phyloP scores from a whole-genome alignment of 1,140 invertebrate species.

The Homalodisca vitripennis region DNA sequence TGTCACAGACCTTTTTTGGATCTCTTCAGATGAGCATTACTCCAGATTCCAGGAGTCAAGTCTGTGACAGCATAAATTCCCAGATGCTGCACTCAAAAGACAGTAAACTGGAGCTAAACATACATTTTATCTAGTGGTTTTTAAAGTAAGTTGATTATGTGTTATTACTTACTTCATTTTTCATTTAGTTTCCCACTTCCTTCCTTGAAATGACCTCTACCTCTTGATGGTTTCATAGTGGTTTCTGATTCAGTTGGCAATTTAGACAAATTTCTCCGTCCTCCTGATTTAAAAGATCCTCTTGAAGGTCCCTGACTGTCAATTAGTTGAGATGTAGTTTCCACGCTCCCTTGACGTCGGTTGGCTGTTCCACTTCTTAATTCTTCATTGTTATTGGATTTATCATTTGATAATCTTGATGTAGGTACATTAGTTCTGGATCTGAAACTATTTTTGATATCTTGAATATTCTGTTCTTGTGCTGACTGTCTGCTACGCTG shows the following conservation, averaged over 20 bases:
- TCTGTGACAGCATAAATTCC: too few relatives aligned
- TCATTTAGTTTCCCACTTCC: constrained; percentile 11
- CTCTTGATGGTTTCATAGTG: neutral
- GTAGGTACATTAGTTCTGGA: neutral
- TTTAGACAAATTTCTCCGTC: neutral
- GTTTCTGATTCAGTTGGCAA: neutral
- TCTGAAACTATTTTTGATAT: neutral
- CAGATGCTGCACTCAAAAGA: too few relatives aligned
- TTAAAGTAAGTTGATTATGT: too few relatives aligned
- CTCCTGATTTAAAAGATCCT: neutral
- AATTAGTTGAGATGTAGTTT: too few relatives aligned
- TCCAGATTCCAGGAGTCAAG: too few relatives aligned
- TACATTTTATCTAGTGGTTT: too few relatives aligned
- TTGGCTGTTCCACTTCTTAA: neutral
- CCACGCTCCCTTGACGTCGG: too few relatives aligned
- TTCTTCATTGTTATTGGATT: neutral
- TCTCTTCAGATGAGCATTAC: too few relatives aligned
- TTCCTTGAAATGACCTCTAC: constrained; percentile 10
- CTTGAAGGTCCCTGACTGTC: too few relatives aligned
- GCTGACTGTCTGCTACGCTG: neutral
- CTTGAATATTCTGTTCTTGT: neutral
- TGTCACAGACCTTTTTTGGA: too few relatives aligned
- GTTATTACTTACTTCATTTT: constrained; percentile 21
- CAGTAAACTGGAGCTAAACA: too few relatives aligned
- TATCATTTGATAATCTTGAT: neutral